Percentiles rank a stretch among this genome's conserved stretches.
Evolutionary conservation across 2,888 invertebrate genomes (phyloP).

Genomic region (Amphipyra tragopoginis): DNA sequence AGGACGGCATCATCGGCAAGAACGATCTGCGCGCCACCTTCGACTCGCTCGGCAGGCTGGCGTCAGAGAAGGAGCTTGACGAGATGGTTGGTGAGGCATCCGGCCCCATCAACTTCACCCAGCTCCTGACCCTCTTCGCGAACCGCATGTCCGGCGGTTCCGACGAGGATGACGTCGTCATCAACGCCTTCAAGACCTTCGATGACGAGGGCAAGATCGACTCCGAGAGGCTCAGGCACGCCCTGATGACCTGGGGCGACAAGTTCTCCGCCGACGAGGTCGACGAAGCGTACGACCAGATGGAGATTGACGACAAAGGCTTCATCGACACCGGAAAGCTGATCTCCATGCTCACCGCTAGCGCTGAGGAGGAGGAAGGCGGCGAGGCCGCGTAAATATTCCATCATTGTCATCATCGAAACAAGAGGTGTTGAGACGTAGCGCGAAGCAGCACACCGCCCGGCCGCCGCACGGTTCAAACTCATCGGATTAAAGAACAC

Average conservation of each 20-base stretch:
- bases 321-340: slow-evolving; percentile 96
- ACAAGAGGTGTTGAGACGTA: slow-evolving; percentile 52
- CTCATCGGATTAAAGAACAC: slow-evolving; percentile 74
- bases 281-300: slow-evolving; percentile 97
- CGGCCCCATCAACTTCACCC: slow-evolving; percentile 98
- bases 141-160: slow-evolving; percentile 97
- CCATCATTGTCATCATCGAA: slow-evolving; percentile 53
- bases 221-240: slow-evolving; percentile 96
- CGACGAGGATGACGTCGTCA: slow-evolving; percentile 97
- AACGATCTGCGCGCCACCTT: slow-evolving; percentile 97
- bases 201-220: slow-evolving; percentile 97
- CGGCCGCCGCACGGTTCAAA: slow-evolving; percentile 73
- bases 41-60: slow-evolving; percentile 97
- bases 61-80: slow-evolving; percentile 97
- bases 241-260: slow-evolving; percentile 97
- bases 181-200: slow-evolving; percentile 97
- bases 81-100: slow-evolving; percentile 96
- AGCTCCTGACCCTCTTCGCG: slow-evolving; percentile 97
- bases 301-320: slow-evolving; percentile 97
- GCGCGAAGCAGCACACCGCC: slow-evolving; percentile 65
- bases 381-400: slow-evolving; percentile 85
- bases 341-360: slow-evolving; percentile 96
- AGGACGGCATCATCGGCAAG: slow-evolving; percentile 97
- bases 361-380: slow-evolving; percentile 95
- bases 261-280: slow-evolving; percentile 97